Conservation (phyloP, 2,888 invertebrate genomes). For the Tetranychus truncatus region DNA sequence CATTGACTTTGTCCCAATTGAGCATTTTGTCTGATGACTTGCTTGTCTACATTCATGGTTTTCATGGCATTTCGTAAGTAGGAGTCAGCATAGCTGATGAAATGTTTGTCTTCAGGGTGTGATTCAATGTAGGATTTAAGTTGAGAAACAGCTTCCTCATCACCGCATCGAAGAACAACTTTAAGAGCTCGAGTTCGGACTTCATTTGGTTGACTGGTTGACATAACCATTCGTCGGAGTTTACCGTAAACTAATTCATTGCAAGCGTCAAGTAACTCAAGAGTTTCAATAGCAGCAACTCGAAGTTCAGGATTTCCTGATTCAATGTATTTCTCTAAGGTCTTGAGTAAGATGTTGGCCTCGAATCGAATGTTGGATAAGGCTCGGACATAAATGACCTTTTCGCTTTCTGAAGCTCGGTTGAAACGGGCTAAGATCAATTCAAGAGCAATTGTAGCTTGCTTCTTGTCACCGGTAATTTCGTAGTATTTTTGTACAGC, state of each 20-base stretch:
- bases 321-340: neutral
- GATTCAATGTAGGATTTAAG: neutral
- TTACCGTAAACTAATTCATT: neutral
- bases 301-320: neutral
- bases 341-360: neutral
- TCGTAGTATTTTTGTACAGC: neutral
- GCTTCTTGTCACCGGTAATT: neutral
- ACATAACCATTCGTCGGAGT: neutral
- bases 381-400: neutral
- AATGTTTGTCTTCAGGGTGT: neutral
- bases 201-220: neutral
- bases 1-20: neutral
- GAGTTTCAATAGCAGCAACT: conserved; percentile 1
- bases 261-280: neutral
- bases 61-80: neutral
- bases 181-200: conserved; percentile 3
- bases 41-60: conserved; percentile 5
- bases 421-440: neutral
- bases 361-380: neutral
- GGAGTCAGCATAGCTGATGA: neutral
- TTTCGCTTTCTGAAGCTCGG: neutral
- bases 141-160: neutral
- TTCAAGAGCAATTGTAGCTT: neutral
- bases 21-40: neutral
- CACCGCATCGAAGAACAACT: neutral